These are phyloP conservation scores for Myiopsitta monachus DNA, from an alignment of 2,113 vertebrate genomes.

Conservation along the genomic window DNA sequence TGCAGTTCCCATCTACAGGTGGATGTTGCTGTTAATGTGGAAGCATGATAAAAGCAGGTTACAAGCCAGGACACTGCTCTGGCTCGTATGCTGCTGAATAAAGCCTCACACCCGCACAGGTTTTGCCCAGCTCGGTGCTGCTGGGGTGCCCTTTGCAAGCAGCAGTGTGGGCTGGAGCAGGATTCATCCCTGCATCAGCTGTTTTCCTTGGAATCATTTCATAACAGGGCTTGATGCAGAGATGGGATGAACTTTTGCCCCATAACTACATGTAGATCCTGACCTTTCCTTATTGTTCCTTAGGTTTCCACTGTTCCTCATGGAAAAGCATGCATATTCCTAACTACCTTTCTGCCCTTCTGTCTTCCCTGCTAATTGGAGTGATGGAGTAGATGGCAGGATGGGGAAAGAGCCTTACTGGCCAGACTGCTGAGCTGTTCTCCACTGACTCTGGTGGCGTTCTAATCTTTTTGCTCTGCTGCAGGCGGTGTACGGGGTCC, in stretches of 20 bases:
- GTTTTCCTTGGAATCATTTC: not conserved
- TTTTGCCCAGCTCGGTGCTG: not conserved
- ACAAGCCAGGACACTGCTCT: not conserved
- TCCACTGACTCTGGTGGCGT: not conserved
- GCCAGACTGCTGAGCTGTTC: fast-evolving
- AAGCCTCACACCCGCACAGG: not conserved
- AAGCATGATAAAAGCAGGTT: not conserved
- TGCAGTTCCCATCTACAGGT: not conserved
- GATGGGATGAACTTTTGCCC: not conserved
- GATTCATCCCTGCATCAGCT: not conserved
- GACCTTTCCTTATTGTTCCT: not conserved
- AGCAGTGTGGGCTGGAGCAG: not conserved
- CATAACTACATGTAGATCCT: not conserved
- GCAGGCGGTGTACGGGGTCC: constrained; percentile 91
- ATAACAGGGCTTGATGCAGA: not conserved
- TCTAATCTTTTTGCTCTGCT: not conserved
- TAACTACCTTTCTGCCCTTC: not conserved
- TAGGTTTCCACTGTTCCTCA: not conserved
- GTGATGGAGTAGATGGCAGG: not conserved
- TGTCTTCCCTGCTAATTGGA: not conserved
- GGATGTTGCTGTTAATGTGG: not conserved
- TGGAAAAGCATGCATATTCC: not conserved
- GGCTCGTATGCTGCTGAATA: not conserved
- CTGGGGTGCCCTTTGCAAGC: not conserved
- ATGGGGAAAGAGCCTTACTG: not conserved